Evolutionary conservation across 1,140 invertebrate species (phyloP), one percentile per base, ranked within the genome.

Genomic region (Cryptotermes secundus): DNA sequence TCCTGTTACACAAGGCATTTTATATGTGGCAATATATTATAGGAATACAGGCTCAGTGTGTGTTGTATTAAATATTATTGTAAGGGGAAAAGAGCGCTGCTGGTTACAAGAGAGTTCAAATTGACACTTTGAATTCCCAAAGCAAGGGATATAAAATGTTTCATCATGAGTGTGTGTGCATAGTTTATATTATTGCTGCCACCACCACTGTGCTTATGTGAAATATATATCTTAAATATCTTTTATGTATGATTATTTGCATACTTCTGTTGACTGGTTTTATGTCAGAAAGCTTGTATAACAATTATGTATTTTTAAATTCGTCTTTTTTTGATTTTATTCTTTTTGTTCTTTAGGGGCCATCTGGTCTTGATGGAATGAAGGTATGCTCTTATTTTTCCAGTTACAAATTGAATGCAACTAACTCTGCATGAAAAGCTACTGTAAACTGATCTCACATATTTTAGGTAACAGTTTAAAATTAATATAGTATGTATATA

Each of bases 311-410:
- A 36, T 45, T 85, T 84, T 83, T 83, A 85, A 86, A 84, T 86
- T 85, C 83, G 86, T 87, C 83, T 85, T 85, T 86, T 86, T 87
- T 86, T 87, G 84, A 85, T 86, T 87, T 87, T 88, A 87, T 87
- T 88, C 88, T 88, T 89, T 86, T 87, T 72, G 86, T 89, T 89
- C 91, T 92, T 88, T 90, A 95, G 94, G 94, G 94, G 86, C 94
- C 93, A 49, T 93, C 93, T 79, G 94, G 94, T 85, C 90, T 94
- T 87, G 94, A 95, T 90, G 94, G 94, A 88, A 94, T 94, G 92
- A 95, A 94, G 92, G 94, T 94, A 91, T 90, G 89, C 88, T 80
- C 0, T 72, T n/a, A n/a, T n/a, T n/a, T 59, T 72, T 72, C n/a
- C 10, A 49, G 1, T 49, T 49, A 49, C 45, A 19, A 0, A 49